Percentiles rank a stretch among this genome's conserved stretches.
Conservation (phyloP, 2,888 invertebrate species). For the Apotomis betuletana region DNA sequence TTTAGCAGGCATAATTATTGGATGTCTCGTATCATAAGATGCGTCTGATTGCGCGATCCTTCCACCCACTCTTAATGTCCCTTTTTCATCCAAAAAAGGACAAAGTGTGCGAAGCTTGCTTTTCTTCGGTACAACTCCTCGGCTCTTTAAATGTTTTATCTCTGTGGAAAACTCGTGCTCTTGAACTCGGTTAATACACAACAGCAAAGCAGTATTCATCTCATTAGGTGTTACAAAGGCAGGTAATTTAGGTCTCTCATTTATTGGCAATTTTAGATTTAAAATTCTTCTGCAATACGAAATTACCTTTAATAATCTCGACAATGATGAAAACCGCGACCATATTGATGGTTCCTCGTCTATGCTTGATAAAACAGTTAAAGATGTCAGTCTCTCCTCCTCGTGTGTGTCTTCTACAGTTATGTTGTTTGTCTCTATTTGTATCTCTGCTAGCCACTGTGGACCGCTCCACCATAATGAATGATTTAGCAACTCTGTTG, state of each 20-base stretch:
- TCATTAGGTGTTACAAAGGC: constrained; percentile 11
- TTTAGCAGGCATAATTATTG: constrained; percentile 40
- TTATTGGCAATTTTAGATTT: constrained; percentile 18
- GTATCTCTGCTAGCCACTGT: neutral
- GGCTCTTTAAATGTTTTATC: constrained; percentile 15
- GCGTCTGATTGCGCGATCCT: constrained; percentile 6
- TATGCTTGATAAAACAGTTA: constrained; percentile 1
- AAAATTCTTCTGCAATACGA: constrained; percentile 38
- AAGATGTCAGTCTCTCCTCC: constrained; percentile 21
- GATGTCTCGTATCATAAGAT: constrained; percentile 39
- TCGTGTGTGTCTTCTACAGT: constrained; percentile 11
- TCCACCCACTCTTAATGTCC: constrained; percentile 35
- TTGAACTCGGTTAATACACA: constrained; percentile 21
- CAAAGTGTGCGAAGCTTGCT: constrained; percentile 21
- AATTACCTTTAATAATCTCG: constrained; percentile 26
- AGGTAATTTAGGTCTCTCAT: constrained; percentile 1
- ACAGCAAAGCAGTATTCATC: constrained; percentile 11
- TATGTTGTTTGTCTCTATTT: neutral
- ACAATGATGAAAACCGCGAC: constrained; percentile 31
- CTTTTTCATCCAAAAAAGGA: constrained; percentile 36
- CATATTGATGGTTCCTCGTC: constrained; percentile 8
- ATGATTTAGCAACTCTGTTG: constrained; percentile 3
- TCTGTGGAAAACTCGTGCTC: too few species aligned
- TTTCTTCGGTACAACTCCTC: constrained; percentile 19
- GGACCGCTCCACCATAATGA: constrained; percentile 12